Evolutionary conservation across 2,888 invertebrate species (phyloP), one percentile per base, ranked within the genome.

Genomic region (Cryptocheilus praepositus): DNA sequence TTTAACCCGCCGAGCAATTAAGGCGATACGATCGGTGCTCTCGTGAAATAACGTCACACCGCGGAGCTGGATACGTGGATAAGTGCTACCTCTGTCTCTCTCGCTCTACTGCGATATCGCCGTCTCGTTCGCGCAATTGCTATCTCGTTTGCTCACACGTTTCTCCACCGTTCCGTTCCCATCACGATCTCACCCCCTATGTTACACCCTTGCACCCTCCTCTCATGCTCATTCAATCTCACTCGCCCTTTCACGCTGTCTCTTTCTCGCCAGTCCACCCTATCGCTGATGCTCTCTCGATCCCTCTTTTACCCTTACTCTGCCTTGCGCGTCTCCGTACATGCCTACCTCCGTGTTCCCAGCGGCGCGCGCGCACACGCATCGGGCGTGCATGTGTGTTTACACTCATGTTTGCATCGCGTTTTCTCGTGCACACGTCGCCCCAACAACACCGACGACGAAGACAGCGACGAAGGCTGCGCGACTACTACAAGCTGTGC

Each of bases 1-100:
- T 86, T 86, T 84, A 85, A 86, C 86, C 85, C 84, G 82, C 74
- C 83, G 83, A 81, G 83, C 85, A 86, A 86, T 86, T 86, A 86
- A 86, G 83, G 76, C 78, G 86, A 86, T 86, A 86, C 76, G 80
- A 86, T 86, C 86, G 81, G 72, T 67, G 67, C 81, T 76, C 76
- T 81, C 77, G 81, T 77, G 81, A 81, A 85, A 85, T 84, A 85
- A 83, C 84, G 82, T 81, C 83, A 83, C 82, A 84, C 81, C 71
- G 77, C 66, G 67, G 67, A 64, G 64, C 71, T 76, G 73, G 68
- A 77, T 79, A 74, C 67, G 70, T 60, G 66, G 77, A 76, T 73
- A 77, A 76, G 73, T 73, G 73, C 70, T 67, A 72, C 71, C 69
- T 71, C 36, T 36, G 5, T 51, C 63, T 46, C 55, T 36, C 36